Evolutionary conservation across 2,797 vertebrate species (phyloP), one percentile per base, ranked within the genome.

Genomic region (Propithecus perrieri): DNA sequence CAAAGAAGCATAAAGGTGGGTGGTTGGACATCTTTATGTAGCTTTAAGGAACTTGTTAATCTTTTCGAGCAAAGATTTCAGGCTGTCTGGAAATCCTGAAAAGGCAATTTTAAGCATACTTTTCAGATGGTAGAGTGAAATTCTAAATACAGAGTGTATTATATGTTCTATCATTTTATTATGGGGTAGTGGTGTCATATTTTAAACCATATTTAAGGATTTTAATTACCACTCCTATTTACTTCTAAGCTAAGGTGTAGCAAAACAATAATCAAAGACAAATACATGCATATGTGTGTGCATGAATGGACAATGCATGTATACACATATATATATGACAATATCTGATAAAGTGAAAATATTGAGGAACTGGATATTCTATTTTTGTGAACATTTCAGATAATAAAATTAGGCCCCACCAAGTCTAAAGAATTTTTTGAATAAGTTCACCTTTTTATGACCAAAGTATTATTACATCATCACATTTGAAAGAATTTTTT

Each of bases 21-120:
- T 63, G 22, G 24, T 7, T 89, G 59, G 46, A 76, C 33, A 55
- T 65, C 86, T 80, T 94, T 71, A 80, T 1, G 0, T 80, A 50
- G 35, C 15, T 48, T 93, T 50, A 84, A 75, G 48, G 20, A 92
- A 89, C 7, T 46, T 74, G 7, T 50, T 83, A 26, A 88, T 84
- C 20, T 55, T 50, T 97, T 78, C 93, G 71, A 81, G n/a, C 33
- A 67, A 97, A 89, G 8, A 38, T 12, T 65, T 71, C 74, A 72
- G 83, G 59, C 41, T 33, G 26, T 75, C 55, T 86, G 43, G 35
- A 89, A 90, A 75, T 43, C 14, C 84, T 85, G 46, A 92, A 96
- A 75, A 69, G 12, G 91, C 95, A 74, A 63, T 9, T 81, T 89
- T 94, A 95, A 5, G 5, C 10, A 84, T 53, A 35, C 4, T 50